phyloP scores from a whole-genome alignment of 2,888 invertebrate species.

The Athalia cordata region DNA sequence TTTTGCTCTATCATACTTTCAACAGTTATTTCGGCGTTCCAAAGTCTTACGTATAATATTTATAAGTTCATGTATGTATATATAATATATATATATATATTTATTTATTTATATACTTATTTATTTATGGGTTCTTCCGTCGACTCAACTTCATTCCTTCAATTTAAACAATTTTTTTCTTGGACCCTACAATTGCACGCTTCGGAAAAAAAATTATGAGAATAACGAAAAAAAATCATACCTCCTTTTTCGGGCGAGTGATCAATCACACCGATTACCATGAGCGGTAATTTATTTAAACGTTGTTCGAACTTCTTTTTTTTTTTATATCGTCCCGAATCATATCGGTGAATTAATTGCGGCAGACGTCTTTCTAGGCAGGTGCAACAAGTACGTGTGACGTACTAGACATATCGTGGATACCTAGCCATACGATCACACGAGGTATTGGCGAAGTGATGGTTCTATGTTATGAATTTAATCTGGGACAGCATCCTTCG shows the following conservation, averaged over 20 bases:
- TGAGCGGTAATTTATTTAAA: too few species aligned
- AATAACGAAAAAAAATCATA: too few species aligned
- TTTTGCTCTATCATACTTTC: slow-evolving; percentile 22
- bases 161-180: too few species aligned
- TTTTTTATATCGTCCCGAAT: background rate
- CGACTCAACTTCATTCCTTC: background rate
- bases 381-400: background rate
- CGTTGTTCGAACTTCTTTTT: background rate
- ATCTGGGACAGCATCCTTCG: slow-evolving; percentile 38
- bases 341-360: background rate
- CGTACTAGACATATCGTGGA: too few species aligned
- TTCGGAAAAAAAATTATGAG: too few species aligned
- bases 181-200: too few species aligned
- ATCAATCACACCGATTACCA: too few species aligned
- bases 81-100: slow-evolving; percentile 1
- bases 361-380: slow-evolving; percentile 10
- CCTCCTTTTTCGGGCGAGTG: too few species aligned
- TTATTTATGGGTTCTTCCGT: background rate
- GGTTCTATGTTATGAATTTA: slow-evolving; percentile 16
- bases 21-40: slow-evolving; percentile 34
- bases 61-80: background rate
- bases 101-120: background rate
- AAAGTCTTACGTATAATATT: background rate
- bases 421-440: background rate
- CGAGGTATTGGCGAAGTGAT: slow-evolving; percentile 27